Base-by-base conservation (phyloP, 1,140 invertebrate genomes). In the Anoplophora glabripennis region DNA sequence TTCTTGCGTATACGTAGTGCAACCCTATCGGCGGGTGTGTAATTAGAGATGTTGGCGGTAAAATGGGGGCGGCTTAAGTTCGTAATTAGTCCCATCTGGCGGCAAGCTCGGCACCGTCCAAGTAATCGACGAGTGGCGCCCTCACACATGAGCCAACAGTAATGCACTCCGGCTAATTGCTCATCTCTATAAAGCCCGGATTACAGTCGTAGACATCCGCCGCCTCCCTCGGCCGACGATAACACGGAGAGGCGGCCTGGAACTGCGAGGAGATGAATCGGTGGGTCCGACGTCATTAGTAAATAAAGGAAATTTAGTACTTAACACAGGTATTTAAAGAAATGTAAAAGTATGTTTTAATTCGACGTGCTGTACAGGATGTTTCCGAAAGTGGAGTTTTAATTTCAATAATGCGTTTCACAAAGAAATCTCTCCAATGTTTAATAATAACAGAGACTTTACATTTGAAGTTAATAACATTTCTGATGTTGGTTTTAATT, bases 21-120 rank as follows among this genome's bases (percentile, higher is more conserved):
- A 40, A 53, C 51, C 51, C 51, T 42, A 53, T 51, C 37, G 51
- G 51, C 51, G 36, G 36, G 12, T 28, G 21, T 28, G 35, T 53
- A 53, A 53, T 53, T 53, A 53, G 51, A 53, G 51, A 53, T 34
- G 51, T 42, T 42, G 51, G 17, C 36, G 51, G 15, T 41, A 15
- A 15, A 41, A 41, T 17, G 38, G 63, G 61, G 62, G 53, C 63
- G 66, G 70, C 69, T 73, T 73, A 73, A 73, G 70, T 70, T 67
- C 56, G 67, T 72, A 73, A 73, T 73, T 73, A 73, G 72, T 72
- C 72, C 70, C 72, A 73, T 73, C 70, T 73, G 72, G 72, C 60
- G 64, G 59, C 52, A 44, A 61, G 57, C 58, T 64, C 62, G 48
- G 47, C 61, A 66, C 58, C 64, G 68, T 64, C 58, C 64, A 65